Base-by-base conservation (phyloP, 2,888 invertebrate genomes). In the Caenorhabditis sulstoni region DNA sequence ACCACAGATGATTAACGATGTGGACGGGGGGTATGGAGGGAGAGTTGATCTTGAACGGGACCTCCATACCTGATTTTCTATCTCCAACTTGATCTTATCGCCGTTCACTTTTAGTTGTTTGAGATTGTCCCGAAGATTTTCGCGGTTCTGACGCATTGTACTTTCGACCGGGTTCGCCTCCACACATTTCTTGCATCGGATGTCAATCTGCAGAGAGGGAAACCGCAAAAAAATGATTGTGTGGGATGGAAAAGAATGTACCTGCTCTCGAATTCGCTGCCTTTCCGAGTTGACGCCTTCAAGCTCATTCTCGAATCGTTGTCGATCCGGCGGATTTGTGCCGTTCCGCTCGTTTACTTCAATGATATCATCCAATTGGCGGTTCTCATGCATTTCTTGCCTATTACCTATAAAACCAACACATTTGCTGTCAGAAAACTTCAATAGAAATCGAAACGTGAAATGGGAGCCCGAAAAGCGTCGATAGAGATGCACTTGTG, bases 251-350 rank as follows among this genome's bases (percentile, higher is more conserved):
- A 9, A 20, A n/a, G 7, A 1, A n/a, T 22, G 12, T 39, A 64
- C 71, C 71, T 71, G 71, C 22, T 18, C 16, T 23, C 61, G 50
- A n/a, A 71, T 57, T 14, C 52, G 47, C 3, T 61, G 22, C 11
- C 75, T 76, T 35, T 52, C 49, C 2, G 44, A 11, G 16, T 76
- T 53, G 20, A 29, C 55, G 18, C 47, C 45, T 47, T 75, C 75
- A 22, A 80, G 49, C 29, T 76, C 71, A 18, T 53, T 62, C 61
- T 80, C 75, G 23, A 80, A 80, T 7, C 55, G 61, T 62, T 76
- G 61, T 20, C 80, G 59, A 35, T 80, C 67, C 23, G 80, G 80
- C 37, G 79, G 79, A 29, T 39, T 57, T 0, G 64, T 68, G n/a
- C 61, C 66, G 16, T 11, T 47, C 16, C 52, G 45, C 18, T 70